phyloP scores from a whole-genome alignment of 2,888 invertebrate genomes.

The Yponomeuta cagnagella region DNA sequence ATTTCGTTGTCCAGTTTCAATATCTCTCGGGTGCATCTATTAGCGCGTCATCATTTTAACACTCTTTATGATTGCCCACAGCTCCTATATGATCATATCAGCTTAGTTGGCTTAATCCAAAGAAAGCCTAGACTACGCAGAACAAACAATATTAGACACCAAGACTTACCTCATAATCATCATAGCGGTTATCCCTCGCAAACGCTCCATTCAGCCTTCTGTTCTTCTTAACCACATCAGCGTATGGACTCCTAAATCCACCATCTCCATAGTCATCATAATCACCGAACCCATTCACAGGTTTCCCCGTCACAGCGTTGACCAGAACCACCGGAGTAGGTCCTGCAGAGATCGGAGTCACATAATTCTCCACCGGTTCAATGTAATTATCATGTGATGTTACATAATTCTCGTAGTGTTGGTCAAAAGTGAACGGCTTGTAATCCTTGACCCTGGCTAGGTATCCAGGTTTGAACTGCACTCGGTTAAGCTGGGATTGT shows the following conservation, averaged over 20 bases:
- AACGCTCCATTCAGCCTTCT: slow-evolving; percentile 15
- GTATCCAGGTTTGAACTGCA: slow-evolving; percentile 32
- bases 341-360: not conserved
- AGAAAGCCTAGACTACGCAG: too few relatives aligned
- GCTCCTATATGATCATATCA: too few relatives aligned
- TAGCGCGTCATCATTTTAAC: too few relatives aligned
- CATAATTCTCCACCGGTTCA: not conserved
- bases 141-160: too few relatives aligned
- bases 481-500: slow-evolving; percentile 32
- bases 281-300: slow-evolving; percentile 25
- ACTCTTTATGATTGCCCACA: too few relatives aligned
- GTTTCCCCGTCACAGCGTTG: slow-evolving; percentile 17
- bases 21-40: too few relatives aligned
- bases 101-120: too few relatives aligned
- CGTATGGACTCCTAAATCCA: slow-evolving; percentile 26
- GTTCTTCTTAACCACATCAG: slow-evolving; percentile 27
- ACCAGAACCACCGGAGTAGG: slow-evolving; percentile 14
- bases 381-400: not conserved
- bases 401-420: not conserved
- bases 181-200: slow-evolving; percentile 30
- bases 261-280: slow-evolving; percentile 16
- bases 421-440: slow-evolving; percentile 24
- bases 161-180: slow-evolving; percentile 47
- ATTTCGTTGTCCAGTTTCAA: too few relatives aligned
- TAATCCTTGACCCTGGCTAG: slow-evolving; percentile 35